phyloP scores from a whole-genome alignment of 2,113 vertebrate genomes.

The Tylochromis polylepis region DNA sequence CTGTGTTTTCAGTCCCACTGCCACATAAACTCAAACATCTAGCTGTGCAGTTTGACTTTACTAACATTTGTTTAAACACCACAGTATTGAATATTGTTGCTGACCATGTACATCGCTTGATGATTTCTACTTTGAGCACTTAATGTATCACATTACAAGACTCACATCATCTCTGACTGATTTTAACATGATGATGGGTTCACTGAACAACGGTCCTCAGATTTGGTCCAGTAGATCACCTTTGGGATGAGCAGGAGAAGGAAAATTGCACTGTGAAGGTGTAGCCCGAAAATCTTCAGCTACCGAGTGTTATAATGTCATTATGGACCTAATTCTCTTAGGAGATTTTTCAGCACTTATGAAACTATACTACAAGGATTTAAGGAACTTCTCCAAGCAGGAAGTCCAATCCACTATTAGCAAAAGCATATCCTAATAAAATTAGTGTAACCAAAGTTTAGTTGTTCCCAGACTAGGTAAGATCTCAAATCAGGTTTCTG shows the following conservation, averaged over 20 bases:
- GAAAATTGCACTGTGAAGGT: background rate
- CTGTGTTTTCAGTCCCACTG: background rate
- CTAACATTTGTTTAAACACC: too few species aligned
- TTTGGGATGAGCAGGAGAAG: background rate
- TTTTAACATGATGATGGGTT: background rate
- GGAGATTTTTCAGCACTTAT: too few species aligned
- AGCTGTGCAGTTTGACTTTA: too few species aligned
- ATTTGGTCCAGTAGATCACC: background rate
- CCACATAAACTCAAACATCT: background rate
- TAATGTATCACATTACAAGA: background rate
- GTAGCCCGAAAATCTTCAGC: too few species aligned
- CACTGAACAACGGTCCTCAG: background rate
- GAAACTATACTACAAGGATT: too few species aligned
- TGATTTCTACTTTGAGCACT: background rate
- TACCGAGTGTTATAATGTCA: too few species aligned
- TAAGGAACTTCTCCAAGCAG: too few species aligned
- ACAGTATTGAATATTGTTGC: background rate
- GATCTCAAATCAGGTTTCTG: background rate
- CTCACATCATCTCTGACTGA: background rate
- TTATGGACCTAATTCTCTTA: too few species aligned
- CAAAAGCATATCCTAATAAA: background rate
- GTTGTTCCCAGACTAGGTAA: background rate
- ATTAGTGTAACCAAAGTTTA: background rate
- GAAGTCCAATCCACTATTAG: accelerated
- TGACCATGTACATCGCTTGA: background rate